Conservation (phyloP, 1,140 invertebrate species). For the Drosophila sproati region DNA sequence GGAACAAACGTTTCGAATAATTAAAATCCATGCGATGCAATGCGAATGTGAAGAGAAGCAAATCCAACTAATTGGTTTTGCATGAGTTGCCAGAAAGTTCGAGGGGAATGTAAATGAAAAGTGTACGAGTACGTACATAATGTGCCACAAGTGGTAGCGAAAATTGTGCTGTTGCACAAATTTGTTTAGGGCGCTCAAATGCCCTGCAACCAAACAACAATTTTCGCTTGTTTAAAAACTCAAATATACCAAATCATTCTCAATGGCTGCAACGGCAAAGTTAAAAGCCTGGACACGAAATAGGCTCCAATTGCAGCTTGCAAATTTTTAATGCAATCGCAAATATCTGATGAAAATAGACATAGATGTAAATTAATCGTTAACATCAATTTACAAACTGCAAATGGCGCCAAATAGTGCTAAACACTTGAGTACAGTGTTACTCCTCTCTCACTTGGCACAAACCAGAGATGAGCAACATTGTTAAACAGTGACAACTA, state of each 20-base stretch:
- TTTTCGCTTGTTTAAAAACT: conserved; percentile 12
- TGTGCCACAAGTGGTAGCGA: conserved; percentile 59
- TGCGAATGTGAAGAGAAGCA: conserved; percentile 68
- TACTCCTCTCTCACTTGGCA: not conserved
- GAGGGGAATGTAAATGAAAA: not conserved
- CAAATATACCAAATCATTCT: conserved; percentile 10
- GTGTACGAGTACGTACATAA: not conserved
- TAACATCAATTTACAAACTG: conserved; percentile 28
- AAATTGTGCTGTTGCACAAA: conserved; percentile 18
- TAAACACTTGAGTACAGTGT: conserved; percentile 31
- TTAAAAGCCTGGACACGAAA: not conserved
- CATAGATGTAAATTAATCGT: not conserved
- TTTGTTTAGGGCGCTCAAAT: conserved; percentile 23
- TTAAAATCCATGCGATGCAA: conserved; percentile 39
- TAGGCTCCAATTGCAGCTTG: not conserved
- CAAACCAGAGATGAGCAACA: not conserved
- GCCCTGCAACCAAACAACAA: conserved; percentile 17
- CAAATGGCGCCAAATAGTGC: conserved; percentile 44
- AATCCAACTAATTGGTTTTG: conserved; percentile 80
- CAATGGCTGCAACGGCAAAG: not conserved
- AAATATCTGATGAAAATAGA: not conserved
- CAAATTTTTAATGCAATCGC: conserved; percentile 3
- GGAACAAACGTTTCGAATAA: conserved; percentile 40
- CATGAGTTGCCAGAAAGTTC: conserved; percentile 55
- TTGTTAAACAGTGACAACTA: no score